Base-by-base conservation (phyloP, 2,797 vertebrate species). In the Bufotes viridis region DNA sequence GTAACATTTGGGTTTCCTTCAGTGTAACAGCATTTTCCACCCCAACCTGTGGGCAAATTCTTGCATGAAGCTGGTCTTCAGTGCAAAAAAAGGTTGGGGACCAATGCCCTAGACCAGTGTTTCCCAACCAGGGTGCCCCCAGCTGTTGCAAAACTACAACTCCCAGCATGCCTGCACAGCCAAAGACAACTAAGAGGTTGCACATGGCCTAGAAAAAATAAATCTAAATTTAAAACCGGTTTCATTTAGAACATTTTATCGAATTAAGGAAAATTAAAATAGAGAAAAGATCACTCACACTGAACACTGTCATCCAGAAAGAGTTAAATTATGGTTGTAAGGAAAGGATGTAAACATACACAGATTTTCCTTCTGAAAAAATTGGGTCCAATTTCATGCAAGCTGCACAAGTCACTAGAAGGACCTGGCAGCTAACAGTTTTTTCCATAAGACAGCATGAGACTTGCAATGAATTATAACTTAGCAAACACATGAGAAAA, bases 401-500 rank as follows among this genome's bases (percentile, higher is more conserved):
- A 57, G 9, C 79, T 82, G 70, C 51, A 69, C 79, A 81, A 86
- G 78, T 76, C 67, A 78, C 83, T 86, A 51, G 76, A 55, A 57
- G 69, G 57, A 89, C 58, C 84, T 89, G 84, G 88, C 88, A 86
- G 84, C 49, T 69, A 60, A 75, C 55, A 29, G 55, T 82, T 89
- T 89, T 89, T 89, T 89, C 88, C 88, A 89, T 75, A 86, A 82
- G 78, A 55, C 84, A 89, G 83, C 58, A 85, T 85, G 78, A 82
- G 79, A 69, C 88, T 89, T 67, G 70, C 65, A 17, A 89, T 89
- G 84, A 82, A 86, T 86, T 89, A 89, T 89, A 86, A 89, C 88
- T 86, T 86, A 82, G 78, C 70, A 78, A 86, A 86, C 88, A 89
- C 88, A 86, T 85, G 88, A 86, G 79, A 89, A 89, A 89, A 86